Conservation (phyloP, 2,888 invertebrate species). For the Allygus modestus region DNA sequence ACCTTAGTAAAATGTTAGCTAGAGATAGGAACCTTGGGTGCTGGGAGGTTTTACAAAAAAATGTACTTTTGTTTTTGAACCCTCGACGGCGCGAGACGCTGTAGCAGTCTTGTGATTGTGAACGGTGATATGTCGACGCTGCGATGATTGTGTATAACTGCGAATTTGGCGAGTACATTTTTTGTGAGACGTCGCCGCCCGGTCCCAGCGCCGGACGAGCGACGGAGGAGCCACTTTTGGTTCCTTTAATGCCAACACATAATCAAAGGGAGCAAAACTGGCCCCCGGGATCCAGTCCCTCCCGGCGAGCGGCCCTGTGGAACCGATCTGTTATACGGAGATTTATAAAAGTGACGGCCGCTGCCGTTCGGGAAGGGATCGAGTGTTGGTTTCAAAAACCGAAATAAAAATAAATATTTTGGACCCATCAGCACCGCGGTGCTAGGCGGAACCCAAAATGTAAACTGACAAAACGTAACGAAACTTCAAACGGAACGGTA, state of each 20-base stretch:
- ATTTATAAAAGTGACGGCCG: slow-evolving; percentile 44
- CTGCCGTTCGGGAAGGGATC: slow-evolving; percentile 56
- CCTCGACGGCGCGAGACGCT: slow-evolving; percentile 22
- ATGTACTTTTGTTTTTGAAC: slow-evolving; percentile 62
- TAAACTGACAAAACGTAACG: slow-evolving; percentile 59
- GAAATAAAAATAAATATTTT: slow-evolving; percentile 46
- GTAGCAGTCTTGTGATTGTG: slow-evolving; percentile 35
- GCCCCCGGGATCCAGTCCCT: slow-evolving; percentile 63
- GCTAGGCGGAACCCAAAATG: slow-evolving; percentile 62
- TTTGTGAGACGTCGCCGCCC: slow-evolving; percentile 63
- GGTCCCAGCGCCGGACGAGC: slow-evolving; percentile 65
- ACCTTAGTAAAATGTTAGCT: slow-evolving; percentile 74
- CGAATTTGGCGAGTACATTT: slow-evolving; percentile 61
- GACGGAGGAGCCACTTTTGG: slow-evolving; percentile 64
- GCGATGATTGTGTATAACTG: slow-evolving; percentile 14
- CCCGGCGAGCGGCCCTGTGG: slow-evolving; percentile 52
- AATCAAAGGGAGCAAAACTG: slow-evolving; percentile 66
- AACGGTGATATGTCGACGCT: slow-evolving; percentile 48
- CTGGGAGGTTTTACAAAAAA: slow-evolving; percentile 71
- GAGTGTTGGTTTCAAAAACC: slow-evolving; percentile 53
- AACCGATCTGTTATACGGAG: slow-evolving; percentile 23
- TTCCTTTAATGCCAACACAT: slow-evolving; percentile 66
- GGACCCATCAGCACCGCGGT: slow-evolving; percentile 54
- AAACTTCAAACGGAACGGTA: slow-evolving; percentile 29
- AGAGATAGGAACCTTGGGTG: slow-evolving; percentile 74